Evolutionary conservation across 1,140 invertebrate species (phyloP), one percentile per base, ranked within the genome.

Genomic region (Latrodectus geometricus): DNA sequence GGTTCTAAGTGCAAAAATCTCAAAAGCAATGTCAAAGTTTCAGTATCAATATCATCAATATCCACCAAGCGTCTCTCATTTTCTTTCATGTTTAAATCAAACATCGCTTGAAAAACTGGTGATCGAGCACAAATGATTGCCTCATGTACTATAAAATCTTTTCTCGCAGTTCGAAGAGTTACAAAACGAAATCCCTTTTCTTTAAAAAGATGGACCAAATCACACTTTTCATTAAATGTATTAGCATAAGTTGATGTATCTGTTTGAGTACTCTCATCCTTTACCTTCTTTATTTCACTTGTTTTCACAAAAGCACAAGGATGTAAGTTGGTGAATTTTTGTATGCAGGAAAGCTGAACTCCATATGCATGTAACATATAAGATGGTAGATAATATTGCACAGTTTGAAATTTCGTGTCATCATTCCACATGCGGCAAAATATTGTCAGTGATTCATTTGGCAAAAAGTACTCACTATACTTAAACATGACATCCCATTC

Each of bases 101-200:
- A 69, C 66, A 69, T 69, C 9, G 17, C 21, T 69, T n/a, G 9
- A 8, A 69, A 69, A n/a, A 69, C 66, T 5, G 88, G 66, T 8
- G 66, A 69, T 69, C 66, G 14, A 21, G 66, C 4, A 69, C 66
- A 69, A 9, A 69, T 17, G 0, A 69, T 1, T 0, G 66, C 66
- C 14, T 69, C 14, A 23, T 69, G 66, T 1, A 69, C 66, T n/a
- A n/a, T 2, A 69, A 20, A 69, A 17, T n/a, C 21, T 69, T n/a
- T 20, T 3, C 2, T 23, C 8, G 17, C 14, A 3, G 21, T 23
- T 23, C 21, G 12, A n/a, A 69, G 66, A 69, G 21, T 23, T 0
- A 23, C 66, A 69, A 20, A n/a, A 9, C 12, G n/a, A 20, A 69
- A 69, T 21, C n/a, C n/a, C 14, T 61, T 61, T 17, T 61, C 54